Percentiles rank a stretch among this genome's conserved stretches.
These are phyloP conservation scores for Paratrypauchen microcephalus DNA, from an alignment of 2,797 vertebrate species.

Conservation along the genomic window DNA sequence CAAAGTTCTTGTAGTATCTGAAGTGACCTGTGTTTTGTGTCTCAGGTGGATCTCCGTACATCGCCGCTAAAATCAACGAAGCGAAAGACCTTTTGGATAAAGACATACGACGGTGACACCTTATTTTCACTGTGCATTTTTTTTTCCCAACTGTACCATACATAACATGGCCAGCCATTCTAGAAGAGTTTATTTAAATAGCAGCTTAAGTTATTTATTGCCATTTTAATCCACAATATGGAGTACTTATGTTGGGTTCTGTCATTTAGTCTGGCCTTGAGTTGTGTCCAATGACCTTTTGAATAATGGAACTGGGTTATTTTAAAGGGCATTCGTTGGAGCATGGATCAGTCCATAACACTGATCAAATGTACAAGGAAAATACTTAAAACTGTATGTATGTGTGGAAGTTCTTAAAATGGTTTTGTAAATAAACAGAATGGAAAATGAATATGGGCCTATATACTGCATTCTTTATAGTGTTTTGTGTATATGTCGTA, in stretches of 20 bases:
- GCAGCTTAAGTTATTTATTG: background rate
- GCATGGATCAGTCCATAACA: background rate
- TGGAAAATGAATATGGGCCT: background rate
- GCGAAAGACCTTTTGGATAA: constrained; percentile 91
- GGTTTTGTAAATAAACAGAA: background rate
- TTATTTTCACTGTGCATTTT: background rate
- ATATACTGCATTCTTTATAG: background rate
- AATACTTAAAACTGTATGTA: too few species aligned
- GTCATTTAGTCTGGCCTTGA: background rate
- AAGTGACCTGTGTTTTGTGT: too few species aligned
- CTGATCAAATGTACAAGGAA: background rate
- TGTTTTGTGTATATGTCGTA: too few species aligned
- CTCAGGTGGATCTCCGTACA: constrained; percentile 89
- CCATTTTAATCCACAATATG: background rate
- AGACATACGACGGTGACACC: constrained; percentile 75
- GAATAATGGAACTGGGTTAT: background rate
- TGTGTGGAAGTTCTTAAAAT: background rate
- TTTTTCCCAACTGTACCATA: background rate
- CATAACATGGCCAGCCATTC: background rate
- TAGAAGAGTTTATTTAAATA: background rate
- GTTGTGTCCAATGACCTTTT: background rate
- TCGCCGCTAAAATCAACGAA: constrained; percentile 93
- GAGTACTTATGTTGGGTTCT: background rate
- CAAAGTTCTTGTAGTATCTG: too few species aligned
- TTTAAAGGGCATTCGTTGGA: background rate